Percentiles rank a stretch among this genome's conserved stretches.
Conservation (phyloP, 2,888 invertebrate genomes). For the Cheilosia scutellata region DNA sequence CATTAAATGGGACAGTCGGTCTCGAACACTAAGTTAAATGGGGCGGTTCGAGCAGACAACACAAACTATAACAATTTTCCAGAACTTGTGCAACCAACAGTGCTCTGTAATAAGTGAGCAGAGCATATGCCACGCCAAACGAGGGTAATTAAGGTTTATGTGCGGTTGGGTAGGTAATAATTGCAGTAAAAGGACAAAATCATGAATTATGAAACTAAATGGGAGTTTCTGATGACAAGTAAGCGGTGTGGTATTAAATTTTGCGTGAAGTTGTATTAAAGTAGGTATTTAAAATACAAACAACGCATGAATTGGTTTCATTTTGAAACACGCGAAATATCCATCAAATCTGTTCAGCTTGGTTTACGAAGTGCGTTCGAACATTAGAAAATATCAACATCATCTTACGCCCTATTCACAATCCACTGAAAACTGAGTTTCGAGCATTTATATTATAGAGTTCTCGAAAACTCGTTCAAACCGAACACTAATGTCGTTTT, state of each 20-base stretch:
- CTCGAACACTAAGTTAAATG: constrained; percentile 21
- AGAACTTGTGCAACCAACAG: constrained; percentile 41
- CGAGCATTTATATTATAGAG: too few relatives aligned
- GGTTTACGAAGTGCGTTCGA: too few relatives aligned
- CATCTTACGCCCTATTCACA: too few relatives aligned
- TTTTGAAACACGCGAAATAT: too few relatives aligned
- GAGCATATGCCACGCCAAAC: constrained; percentile 31
- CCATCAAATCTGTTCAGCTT: too few relatives aligned
- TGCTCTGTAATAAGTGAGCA: constrained; percentile 32
- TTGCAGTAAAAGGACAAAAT: constrained; percentile 52
- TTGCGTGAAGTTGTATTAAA: too few relatives aligned
- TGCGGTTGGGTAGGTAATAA: constrained; percentile 44
- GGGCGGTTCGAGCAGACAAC: constrained; percentile 40
- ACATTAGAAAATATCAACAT: too few relatives aligned
- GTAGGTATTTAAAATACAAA: too few relatives aligned
- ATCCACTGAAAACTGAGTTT: too few relatives aligned
- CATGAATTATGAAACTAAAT: constrained; percentile 43
- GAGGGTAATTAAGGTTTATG: constrained; percentile 48
- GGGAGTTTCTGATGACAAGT: constrained; percentile 7
- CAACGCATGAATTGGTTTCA: too few relatives aligned
- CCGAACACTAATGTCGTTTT: too few relatives aligned
- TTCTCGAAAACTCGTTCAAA: too few relatives aligned
- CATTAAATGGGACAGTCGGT: constrained; percentile 27
- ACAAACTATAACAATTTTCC: constrained; percentile 13
- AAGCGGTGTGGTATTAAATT: neutral